Evolutionary conservation across 2,888 invertebrate species (phyloP), one percentile per base, ranked within the genome.

Genomic region (Nephrotoma appendiculata): DNA sequence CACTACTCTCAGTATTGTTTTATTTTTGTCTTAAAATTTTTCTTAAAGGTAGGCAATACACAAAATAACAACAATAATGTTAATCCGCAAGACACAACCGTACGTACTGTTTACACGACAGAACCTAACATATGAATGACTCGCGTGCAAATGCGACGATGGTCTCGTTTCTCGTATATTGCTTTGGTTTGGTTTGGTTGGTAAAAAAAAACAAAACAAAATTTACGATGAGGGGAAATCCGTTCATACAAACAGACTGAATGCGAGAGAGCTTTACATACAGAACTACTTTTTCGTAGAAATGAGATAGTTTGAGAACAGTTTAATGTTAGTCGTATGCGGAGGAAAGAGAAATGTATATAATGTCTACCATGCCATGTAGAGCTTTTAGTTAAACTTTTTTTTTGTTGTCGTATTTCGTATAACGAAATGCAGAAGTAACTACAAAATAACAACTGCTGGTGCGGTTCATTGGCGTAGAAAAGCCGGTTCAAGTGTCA

Each of bases 131-230:
- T 84, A 84, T 12, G 42, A 84, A 84, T 43, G 84, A 84, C 84
- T 84, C 84, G 84, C 43, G 84, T 84, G 84, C 43, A 84, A 84
- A 84, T 84, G 84, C 15, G 71, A 71, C 71, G 71, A 71, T 71
- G 71, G 71, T 31, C 19, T 71, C 71, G 71, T 31, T 3, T 31
- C 19, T 71, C 71, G 71, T 31, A 31, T 31, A 71, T 31, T 71
- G 52, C n/a, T 15, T 52, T 52, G 15, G 71, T 71, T 31, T 71
- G 52, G 5, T 15, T 52, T 52, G 15, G 71, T 71, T 71, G 31
- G 71, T 71, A 31, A 71, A 44, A 44, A 44, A 44, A 44, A 71
- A 71, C 31, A 71, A 71, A 71, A 71, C 71, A 71, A 71, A 71
- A 19, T 52, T 15, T 71, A 31, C 71, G 71, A 71, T 71, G n/a